Base-by-base conservation (phyloP, 2,888 invertebrate genomes). In the Drosophila longiperda region DNA sequence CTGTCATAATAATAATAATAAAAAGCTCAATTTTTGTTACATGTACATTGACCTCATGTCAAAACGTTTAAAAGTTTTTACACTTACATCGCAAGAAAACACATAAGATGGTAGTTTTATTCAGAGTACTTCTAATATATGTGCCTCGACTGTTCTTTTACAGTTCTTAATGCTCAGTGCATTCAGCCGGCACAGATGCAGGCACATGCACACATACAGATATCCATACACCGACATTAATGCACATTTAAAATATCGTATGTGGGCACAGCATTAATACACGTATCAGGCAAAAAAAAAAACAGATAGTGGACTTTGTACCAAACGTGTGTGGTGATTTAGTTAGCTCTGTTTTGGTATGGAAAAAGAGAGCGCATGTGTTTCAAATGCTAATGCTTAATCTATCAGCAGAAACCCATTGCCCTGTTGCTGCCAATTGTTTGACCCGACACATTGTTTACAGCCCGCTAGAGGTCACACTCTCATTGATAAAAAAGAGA, bases 351-450 rank as follows among this genome's bases (percentile, higher is more conserved):
- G 45, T 45, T 48, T 26, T 20, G 23, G 1, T 15, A 15, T 58
- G 15, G 7, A n/a, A 55, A 77, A 53, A 57, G 73, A 73, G 60
- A 60, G 76, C 67, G 79, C 66, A 78, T 78, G 66, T 63, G 61
- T 65, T 20, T 40, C 4, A 15, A 23, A 45, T 45, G 23, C 15
- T 23, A 15, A 45, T 45, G 15, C 40, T 34, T 11, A n/a, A 45
- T 33, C 20, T 61, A 71, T 60, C 42, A 61, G 57, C 50, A 49
- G 74, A 58, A 63, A 78, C 49, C 26, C 29, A 15, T 45, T 69
- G 33, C 48, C 42, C 32, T 63, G 60, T 60, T 67, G 72, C 72
- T 67, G 38, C 60, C 23, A 4, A 15, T 45, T 71, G 33, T 58
- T 48, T 67, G 75, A 57, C 79, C 75, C 57, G 52, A 60, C 8